Percentiles rank a stretch among this genome's conserved stretches.
These are phyloP conservation scores for Cryptoprocta ferox DNA, from an alignment of 2,797 vertebrate genomes.

Conservation along the genomic window DNA sequence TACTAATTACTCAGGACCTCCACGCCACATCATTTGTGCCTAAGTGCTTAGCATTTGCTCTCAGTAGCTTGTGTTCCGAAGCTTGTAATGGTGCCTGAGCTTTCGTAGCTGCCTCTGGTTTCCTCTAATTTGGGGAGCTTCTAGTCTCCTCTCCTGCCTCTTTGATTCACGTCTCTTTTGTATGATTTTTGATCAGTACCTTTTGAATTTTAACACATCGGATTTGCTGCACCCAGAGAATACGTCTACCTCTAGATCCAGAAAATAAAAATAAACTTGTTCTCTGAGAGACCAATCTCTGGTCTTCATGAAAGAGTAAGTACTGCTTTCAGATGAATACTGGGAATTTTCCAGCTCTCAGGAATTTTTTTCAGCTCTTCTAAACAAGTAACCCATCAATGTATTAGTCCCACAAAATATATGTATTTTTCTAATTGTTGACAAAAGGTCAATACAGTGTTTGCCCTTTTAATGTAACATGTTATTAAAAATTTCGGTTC, in stretches of 20 bases:
- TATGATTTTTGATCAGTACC: not conserved
- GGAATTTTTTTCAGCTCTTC: constrained; percentile 19
- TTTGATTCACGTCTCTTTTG: not conserved
- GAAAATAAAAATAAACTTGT: not conserved
- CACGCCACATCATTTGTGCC: not conserved
- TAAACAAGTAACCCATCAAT: not conserved
- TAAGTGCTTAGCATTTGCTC: not conserved
- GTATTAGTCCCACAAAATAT: not conserved
- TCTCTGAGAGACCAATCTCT: not conserved
- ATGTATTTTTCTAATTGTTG: not conserved
- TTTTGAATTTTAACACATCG: not conserved
- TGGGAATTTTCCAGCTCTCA: not conserved
- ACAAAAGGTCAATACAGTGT: not conserved
- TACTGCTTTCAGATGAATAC: not conserved
- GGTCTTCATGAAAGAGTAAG: not conserved
- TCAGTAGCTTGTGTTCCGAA: not conserved
- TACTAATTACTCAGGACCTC: not conserved
- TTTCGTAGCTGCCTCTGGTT: not conserved
- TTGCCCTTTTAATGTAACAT: not conserved
- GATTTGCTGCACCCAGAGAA: not conserved
- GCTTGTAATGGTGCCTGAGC: not conserved
- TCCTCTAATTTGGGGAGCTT: not conserved
- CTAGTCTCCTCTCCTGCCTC: not conserved
- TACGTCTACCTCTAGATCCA: not conserved
- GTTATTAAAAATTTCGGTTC: not conserved